phyloP scores from a whole-genome alignment of 2,113 vertebrate species.

The Pampusana beccarii region DNA sequence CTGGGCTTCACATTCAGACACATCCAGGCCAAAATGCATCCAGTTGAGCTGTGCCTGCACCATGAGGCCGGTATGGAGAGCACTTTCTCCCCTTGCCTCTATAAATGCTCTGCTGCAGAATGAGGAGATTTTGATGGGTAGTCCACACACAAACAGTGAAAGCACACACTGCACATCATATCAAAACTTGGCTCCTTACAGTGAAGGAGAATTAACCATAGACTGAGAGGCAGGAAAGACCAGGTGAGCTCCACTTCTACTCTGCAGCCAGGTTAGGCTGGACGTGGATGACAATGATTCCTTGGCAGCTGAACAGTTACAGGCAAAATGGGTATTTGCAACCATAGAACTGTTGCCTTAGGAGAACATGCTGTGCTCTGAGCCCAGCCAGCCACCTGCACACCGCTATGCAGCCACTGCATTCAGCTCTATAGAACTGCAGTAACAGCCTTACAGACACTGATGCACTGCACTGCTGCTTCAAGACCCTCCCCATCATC shows the following conservation, averaged over 20 bases:
- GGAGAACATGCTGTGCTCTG: accelerated
- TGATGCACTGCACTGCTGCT: not conserved
- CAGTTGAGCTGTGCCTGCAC: not conserved
- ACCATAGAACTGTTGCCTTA: not conserved
- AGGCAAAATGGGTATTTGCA: not conserved
- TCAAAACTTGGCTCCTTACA: not conserved
- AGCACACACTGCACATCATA: not conserved
- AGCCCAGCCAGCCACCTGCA: not conserved
- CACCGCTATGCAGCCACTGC: not conserved
- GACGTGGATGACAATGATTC: not conserved
- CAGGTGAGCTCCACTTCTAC: not conserved
- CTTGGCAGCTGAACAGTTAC: conserved; percentile 16
- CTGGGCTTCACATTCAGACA: not conserved
- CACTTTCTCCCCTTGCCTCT: not conserved
- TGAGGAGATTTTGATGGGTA: not conserved
- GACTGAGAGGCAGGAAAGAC: not conserved
- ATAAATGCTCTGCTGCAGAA: not conserved
- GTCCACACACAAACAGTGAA: not conserved
- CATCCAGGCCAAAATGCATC: not conserved
- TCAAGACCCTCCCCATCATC: not conserved
- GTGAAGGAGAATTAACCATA: not conserved
- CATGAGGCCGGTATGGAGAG: not conserved
- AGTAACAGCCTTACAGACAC: not conserved
- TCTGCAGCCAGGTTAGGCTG: not conserved
- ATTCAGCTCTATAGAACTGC: not conserved